Evolutionary conservation across 2,888 invertebrate species (phyloP), one percentile per base, ranked within the genome.

Genomic region (Cepaea hortensis): DNA sequence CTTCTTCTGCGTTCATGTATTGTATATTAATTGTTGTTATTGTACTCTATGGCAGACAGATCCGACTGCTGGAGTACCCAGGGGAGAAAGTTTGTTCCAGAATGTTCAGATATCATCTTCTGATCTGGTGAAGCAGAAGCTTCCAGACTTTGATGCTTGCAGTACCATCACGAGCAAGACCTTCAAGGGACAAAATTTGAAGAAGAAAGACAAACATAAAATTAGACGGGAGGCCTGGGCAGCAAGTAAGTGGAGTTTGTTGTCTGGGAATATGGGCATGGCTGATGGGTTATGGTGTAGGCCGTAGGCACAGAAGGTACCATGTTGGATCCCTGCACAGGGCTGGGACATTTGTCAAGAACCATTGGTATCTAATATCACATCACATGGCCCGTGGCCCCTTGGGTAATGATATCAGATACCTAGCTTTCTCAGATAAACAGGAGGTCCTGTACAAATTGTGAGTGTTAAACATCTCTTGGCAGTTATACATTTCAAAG

Each of bases 121-220:
- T 11, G 81, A 87, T 2, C 73, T 90, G 48, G 80, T 89, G 13
- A 85, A 88, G 50, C 91, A 90, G 84, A 90, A 91, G 48, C 85
- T 93, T 68, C 92, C 92, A 9, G 93, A 93, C 82, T 91, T 93
- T 88, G 94, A 94, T 89, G 90, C 92, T 35, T 88, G 90, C 62
- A 93, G 93, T 87, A 85, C 91, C 0, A 90, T 94, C 20, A 93
- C 94, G 55, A 93, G 92, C 87, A 93, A 93, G 83, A 91, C 92
- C 0, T 89, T 93, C 70, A 92, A 91, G 87, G 93, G 92, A 5
- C 81, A 92, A 70, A 91, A 92, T 82, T 81, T 93, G 86, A 93
- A 91, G 89, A 94, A 94, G 87, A 93, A 91, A 87, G 91, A 93
- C 65, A 93, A 93, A 85, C 89, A 88, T 84, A 93, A 93, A 89